Base-by-base conservation (phyloP, 2,113 vertebrate genomes). In the Tachysurus vachellii region DNA sequence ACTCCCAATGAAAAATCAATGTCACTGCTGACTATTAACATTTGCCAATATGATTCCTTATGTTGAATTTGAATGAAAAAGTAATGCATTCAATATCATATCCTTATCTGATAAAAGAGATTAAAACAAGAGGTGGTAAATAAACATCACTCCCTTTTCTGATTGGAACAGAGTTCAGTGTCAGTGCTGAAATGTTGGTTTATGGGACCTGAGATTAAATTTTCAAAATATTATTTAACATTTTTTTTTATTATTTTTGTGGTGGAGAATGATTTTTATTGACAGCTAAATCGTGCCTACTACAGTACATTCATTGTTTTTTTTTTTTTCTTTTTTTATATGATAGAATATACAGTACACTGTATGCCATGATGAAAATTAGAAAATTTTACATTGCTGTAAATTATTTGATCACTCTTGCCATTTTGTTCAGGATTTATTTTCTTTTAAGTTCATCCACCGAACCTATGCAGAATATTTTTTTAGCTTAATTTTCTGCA, bases 41-140 rank as follows among this genome's bases (percentile, higher is more conserved):
- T 36, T 36, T 86, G 61, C 77, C 75, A 91, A 86, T 61, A 8
- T 85, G 92, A 86, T 88, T 95, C 95, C 96, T 95, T 96, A 95
- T 92, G 96, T 96, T 94, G 94, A 97, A 98, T 5, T 70, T 70
- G 14, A 98, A 99, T 98, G 96, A 98, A 98, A 97, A 97, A 93
- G 95, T 97, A 97, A 97, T 96, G 96, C 96, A 97, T 96, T 97
- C 97, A 97, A 97, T 97, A 96, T 96, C 96, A 95, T 97, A 36
- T 70, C 2, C 0, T 19, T 42, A 28, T 0, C 1, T 64, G 5
- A 16, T 68, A 31, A n/a, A 36, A 36, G 31, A 70, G 28, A 36
- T 42, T 42, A 2, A 19, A 36, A 70, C 4, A 0, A 66, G n/a
- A 66, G n/a, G 11, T 28, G n/a, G 13, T 11, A 66, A 98, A 98